phyloP scores from a whole-genome alignment of 2,888 invertebrate genomes.

The Phymatocera aterrima region DNA sequence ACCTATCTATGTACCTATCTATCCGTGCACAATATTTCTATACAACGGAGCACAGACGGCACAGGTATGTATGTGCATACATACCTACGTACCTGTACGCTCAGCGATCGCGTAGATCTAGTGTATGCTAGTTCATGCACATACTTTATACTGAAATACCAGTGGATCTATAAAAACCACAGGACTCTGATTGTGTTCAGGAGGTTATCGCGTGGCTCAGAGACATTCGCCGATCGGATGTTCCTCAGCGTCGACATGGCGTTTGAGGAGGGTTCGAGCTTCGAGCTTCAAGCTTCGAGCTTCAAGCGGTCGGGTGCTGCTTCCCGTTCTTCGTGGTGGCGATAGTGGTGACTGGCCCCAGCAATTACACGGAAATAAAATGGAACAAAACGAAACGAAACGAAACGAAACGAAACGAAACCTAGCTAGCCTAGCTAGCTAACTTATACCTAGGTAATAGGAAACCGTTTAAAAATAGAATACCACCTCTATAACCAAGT shows the following conservation, averaged over 20 bases:
- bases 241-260: conserved; percentile 54
- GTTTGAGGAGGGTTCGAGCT: conserved; percentile 47
- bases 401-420: conserved; percentile 37
- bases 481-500: neutral
- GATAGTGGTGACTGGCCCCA: conserved; percentile 74
- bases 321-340: conserved; percentile 58
- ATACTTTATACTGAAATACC: too few species aligned
- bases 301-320: conserved; percentile 48
- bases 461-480: conserved; percentile 72
- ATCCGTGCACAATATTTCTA: too few species aligned
- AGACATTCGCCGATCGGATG: conserved; percentile 71
- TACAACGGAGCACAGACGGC: too few species aligned
- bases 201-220: conserved; percentile 69
- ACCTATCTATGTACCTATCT: too few species aligned
- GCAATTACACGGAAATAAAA: conserved; percentile 73
- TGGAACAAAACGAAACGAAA: conserved; percentile 64
- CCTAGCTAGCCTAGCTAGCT: conserved; percentile 60
- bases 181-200: neutral
- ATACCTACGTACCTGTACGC: too few species aligned
- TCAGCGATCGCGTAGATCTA: neutral
- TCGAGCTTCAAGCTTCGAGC: neutral
- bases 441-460: conserved; percentile 64
- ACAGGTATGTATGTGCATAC: neutral
- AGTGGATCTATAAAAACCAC: too few species aligned
- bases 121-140: too few species aligned